Conservation (phyloP, 2,797 vertebrate genomes). For the Chelonia mydas region DNA sequence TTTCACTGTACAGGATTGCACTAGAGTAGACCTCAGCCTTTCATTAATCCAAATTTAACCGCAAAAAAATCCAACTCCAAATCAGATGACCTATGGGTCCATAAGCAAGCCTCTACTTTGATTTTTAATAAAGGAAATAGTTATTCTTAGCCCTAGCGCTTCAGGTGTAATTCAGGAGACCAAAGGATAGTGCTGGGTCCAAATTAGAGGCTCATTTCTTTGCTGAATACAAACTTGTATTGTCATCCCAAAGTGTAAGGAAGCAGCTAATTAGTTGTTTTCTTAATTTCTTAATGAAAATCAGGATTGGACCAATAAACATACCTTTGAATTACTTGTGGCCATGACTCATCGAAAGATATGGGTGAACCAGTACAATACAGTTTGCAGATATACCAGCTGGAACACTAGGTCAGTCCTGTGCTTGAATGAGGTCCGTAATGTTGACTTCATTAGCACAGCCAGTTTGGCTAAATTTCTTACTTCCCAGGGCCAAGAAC, state of each 20-base stretch:
- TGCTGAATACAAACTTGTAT: background rate
- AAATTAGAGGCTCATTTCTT: background rate
- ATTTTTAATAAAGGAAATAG: no score
- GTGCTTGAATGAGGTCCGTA: background rate
- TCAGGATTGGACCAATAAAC: background rate
- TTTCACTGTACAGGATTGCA: no score
- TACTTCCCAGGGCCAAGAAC: background rate
- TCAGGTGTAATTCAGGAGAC: background rate
- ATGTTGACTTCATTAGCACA: background rate
- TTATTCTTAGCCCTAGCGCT: background rate
- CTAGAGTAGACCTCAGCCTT: background rate
- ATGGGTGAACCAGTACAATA: background rate
- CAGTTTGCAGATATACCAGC: background rate
- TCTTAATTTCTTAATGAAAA: background rate
- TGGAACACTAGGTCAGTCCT: background rate
- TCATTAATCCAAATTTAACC: background rate
- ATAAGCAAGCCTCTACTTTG: background rate
- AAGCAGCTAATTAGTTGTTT: background rate
- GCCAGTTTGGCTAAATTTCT: background rate
- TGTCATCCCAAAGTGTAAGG: background rate
- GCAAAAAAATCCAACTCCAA: background rate
- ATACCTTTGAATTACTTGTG: background rate
- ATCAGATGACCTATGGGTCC: background rate
- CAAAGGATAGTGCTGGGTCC: background rate
- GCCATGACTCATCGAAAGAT: background rate